Percentiles rank a stretch among this genome's conserved stretches.
phyloP scores from a whole-genome alignment of 2,888 invertebrate species.

The Drosophila heteroneura region DNA sequence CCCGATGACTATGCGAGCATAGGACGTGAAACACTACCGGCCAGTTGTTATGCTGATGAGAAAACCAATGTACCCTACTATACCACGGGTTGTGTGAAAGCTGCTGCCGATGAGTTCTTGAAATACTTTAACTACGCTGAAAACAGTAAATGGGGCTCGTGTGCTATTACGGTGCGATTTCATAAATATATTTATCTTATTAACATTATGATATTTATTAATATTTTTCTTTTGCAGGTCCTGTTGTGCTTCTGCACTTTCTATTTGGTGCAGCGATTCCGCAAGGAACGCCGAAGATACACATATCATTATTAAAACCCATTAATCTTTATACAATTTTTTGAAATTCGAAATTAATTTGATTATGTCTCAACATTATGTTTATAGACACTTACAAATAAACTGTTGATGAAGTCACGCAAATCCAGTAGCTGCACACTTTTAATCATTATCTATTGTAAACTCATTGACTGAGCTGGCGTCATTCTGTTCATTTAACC shows the following conservation, averaged over 20 bases:
- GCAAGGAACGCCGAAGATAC: constrained; percentile 64
- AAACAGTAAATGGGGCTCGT: constrained; percentile 67
- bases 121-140: constrained; percentile 54
- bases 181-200: background rate
- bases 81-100: constrained; percentile 65
- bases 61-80: constrained; percentile 33
- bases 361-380: constrained; percentile 1
- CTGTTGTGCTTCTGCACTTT: constrained; percentile 70
- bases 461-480: constrained; percentile 19
- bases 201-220: background rate
- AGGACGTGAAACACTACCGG: constrained; percentile 55
- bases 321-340: background rate
- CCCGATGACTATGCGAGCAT: constrained; percentile 74
- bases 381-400: constrained; percentile 16
- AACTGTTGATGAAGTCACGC: constrained; percentile 1
- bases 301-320: constrained; percentile 59
- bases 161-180: constrained; percentile 62
- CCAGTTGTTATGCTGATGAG: constrained; percentile 65
- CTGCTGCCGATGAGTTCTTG: constrained; percentile 54
- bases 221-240: constrained; percentile 47
- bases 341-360: background rate
- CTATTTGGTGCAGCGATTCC: constrained; percentile 73
- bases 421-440: constrained; percentile 6
- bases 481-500: constrained; percentile 18
- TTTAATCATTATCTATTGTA: constrained; percentile 11